Percentiles rank a stretch among this genome's conserved stretches.
These are phyloP conservation scores for Grantiella picta DNA, from an alignment of 2,113 vertebrate genomes.

Conservation along the genomic window DNA sequence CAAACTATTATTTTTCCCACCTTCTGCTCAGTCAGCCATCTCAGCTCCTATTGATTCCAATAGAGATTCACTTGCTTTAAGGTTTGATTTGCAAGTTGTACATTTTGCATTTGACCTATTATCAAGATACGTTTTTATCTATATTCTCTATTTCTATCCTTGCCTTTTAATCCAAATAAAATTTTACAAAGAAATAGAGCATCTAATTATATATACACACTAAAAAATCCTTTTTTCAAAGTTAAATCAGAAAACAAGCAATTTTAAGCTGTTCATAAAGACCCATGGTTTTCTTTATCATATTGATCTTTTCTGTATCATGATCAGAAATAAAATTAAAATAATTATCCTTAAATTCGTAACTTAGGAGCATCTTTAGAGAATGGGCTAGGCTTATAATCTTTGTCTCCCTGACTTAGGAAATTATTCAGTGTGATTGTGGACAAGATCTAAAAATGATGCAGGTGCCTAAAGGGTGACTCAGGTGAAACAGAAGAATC, in stretches of 20 bases:
- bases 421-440: background rate
- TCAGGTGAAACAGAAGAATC: background rate
- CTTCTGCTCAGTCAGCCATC: slow-evolving; percentile 3
- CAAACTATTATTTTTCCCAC: slow-evolving; percentile 13
- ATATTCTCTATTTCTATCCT: background rate
- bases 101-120: background rate
- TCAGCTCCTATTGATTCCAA: slow-evolving; percentile 13
- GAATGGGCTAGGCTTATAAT: background rate
- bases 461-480: background rate
- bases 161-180: background rate
- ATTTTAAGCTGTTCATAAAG: background rate
- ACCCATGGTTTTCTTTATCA: background rate
- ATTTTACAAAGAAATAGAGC: background rate
- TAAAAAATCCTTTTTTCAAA: background rate
- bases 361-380: background rate
- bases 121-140: background rate
- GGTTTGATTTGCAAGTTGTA: background rate
- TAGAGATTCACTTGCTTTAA: background rate
- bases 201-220: background rate
- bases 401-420: background rate
- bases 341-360: background rate
- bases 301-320: background rate
- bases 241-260: background rate
- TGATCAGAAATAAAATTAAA: background rate
- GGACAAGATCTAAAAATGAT: background rate